A percentile compares a stretch with the other conserved stretches of the same genome.
These are phyloP conservation scores for Bellardia pandia DNA, from an alignment of 2,888 invertebrate species.

Conservation along the genomic window DNA sequence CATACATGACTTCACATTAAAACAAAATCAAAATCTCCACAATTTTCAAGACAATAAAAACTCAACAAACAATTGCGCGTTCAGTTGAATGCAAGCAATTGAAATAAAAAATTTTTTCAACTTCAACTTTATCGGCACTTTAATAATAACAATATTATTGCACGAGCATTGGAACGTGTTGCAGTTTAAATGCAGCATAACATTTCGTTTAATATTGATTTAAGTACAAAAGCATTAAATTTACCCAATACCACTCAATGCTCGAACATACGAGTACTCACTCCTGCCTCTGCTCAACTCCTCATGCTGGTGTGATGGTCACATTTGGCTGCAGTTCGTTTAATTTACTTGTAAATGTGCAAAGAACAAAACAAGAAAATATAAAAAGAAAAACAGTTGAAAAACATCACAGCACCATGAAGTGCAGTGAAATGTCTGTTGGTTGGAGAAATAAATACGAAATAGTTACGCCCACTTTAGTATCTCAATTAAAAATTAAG, in stretches of 20 bases:
- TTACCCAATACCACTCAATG: too few species aligned
- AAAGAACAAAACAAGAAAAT: slow-evolving; percentile 76
- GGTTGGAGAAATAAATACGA: slow-evolving; percentile 57
- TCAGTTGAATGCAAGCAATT: slow-evolving; percentile 44
- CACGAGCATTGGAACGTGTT: slow-evolving; percentile 69
- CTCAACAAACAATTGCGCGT: slow-evolving; percentile 51
- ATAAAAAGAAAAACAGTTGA: background rate
- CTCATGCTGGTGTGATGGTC: background rate
- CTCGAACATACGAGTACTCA: background rate
- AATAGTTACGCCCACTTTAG: slow-evolving; percentile 82
- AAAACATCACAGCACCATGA: background rate
- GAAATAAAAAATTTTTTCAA: slow-evolving; percentile 49
- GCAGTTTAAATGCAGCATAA: slow-evolving; percentile 69
- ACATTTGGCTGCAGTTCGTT: slow-evolving; percentile 47
- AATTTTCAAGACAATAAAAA: slow-evolving; percentile 40
- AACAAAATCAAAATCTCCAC: background rate
- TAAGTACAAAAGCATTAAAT: slow-evolving; percentile 7
- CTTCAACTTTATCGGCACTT: slow-evolving; percentile 36
- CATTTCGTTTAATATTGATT: slow-evolving; percentile 67
- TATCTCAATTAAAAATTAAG: slow-evolving; percentile 82
- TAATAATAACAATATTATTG: slow-evolving; percentile 43
- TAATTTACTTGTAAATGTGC: slow-evolving; percentile 82
- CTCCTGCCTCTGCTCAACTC: background rate
- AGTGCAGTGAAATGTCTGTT: slow-evolving; percentile 13
- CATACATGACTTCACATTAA: slow-evolving; percentile 10